Base-by-base conservation (phyloP, 1,140 invertebrate species). In the Bombus soroeensis region DNA sequence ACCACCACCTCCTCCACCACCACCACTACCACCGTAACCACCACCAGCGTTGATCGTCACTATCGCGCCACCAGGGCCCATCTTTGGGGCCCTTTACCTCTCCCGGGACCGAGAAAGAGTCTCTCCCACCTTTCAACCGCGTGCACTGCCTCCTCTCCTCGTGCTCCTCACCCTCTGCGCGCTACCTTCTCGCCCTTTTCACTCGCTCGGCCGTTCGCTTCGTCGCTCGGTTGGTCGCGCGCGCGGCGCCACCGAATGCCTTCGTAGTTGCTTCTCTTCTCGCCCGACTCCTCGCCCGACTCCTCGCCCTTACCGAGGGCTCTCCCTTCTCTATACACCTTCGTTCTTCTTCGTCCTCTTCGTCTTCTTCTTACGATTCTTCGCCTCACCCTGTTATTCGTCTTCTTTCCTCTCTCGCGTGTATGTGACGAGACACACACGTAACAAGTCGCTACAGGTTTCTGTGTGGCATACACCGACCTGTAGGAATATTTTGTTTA, bases 401-500 rank as follows among this genome's bases (percentile, higher is more conserved):
- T 68, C 32, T 10, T 68, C 18, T 22, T 68, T 68, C 22, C 41
- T 34, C 47, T 22, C 57, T 68, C 71, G 25, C 32, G 2, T 28
- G 10, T 15, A n/a, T 22, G 18, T 2, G 28, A 62, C n/a, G 22
- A 39, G 9, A 13, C 34, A 70, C 70, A 43, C 71, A 72, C 68
- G 68, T 37, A n/a, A 43, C 22, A 53, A 43, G 32, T 41, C 15
- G 64, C 32, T 73, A 70, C 68, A 78, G 59, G 74, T 37, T 79
- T 34, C 37, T 43, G 86, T 83, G 47, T 79, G 32, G 66, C 18
- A 85, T 74, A 76, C 87, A 92, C 87, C 85, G 88, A 88, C 89
- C 72, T 34, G 72, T 86, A 89, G 92, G 93, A 94, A 94, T 94
- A 95, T 95, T 95, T 95, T 94, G 93, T 94, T 94, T 94, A 95